Conservation (phyloP, 37 sponge, comb jelly and placozoan species). For the Theonella swinhoei region DNA sequence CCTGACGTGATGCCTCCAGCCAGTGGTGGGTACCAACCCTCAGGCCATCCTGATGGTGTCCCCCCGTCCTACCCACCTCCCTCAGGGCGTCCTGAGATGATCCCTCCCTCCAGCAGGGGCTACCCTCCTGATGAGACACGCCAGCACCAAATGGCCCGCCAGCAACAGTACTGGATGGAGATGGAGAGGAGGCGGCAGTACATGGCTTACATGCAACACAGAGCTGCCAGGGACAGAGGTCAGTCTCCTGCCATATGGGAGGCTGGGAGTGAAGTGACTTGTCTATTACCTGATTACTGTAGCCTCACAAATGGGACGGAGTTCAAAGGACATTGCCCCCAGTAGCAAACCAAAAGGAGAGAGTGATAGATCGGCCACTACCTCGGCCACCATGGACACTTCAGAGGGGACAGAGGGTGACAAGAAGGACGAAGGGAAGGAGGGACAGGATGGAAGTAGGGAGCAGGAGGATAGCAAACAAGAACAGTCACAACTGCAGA, state of each 20-base stretch:
- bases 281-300: no score
- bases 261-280: no score
- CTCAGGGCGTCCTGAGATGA: no score
- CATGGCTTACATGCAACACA: not conserved
- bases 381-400: no score
- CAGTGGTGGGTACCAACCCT: conserved; percentile 7
- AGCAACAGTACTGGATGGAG: conserved; percentile 30
- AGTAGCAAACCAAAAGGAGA: not conserved
- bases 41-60: not conserved
- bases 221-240: no score
- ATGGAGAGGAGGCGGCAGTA: conserved; percentile 12
- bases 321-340: not conserved
- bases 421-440: no score
- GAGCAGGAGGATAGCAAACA: not conserved
- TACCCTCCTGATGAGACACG: not conserved
- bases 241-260: no score
- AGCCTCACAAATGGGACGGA: not conserved
- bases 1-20: no score
- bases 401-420: not conserved
- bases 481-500: not conserved
- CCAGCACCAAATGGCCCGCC: not conserved
- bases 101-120: no score
- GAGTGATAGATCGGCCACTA: no score
- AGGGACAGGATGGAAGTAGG: not conserved
- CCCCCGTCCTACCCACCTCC: no score